Evolutionary conservation across 2,888 invertebrate species (phyloP), one percentile per base, ranked within the genome.

Genomic region (Hirtodrosophila cameraria): DNA sequence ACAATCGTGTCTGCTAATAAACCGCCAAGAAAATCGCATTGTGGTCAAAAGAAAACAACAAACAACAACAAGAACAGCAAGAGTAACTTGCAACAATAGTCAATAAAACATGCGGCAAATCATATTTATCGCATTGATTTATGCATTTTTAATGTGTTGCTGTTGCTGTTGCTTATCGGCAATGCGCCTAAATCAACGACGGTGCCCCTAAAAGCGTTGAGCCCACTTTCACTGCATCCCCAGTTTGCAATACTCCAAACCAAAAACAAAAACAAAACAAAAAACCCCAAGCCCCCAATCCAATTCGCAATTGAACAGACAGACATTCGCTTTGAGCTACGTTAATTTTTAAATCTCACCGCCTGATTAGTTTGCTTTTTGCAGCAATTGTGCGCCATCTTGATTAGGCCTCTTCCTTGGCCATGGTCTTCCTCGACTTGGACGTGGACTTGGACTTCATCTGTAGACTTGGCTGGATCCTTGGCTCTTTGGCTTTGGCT

Each of bases 61-160:
- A 25, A 48, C 27, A 46, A 58, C 49, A 46, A 38, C 52, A 36
- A 43, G 36, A 53, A 52, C 20, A 49, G 49, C 58, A 68, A 69
- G 43, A 54, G 61, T 18, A 27, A 20, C n/a, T n/a, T 23, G 52
- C 70, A 87, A 90, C 91, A 90, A 90, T 90, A 89, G 90, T 89
- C 90, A 90, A 90, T 90, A 90, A 90, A 90, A 89, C 90, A 90
- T 89, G 89, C 89, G 87, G 90, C 88, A 86, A 90, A 90, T 90
- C 91, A 90, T 90, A 90, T 89, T 90, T 90, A 90, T 90, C 90
- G 89, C 90, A 86, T 89, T 91, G 90, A 90, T 90, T 90, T 90
- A 90, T 90, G 90, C 89, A 88, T 89, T 91, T 90, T 91, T 90
- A 90, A 90, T 90, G 89, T 88, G 91, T 90, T 88, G 88, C 89